Base-by-base conservation (phyloP, 1,140 invertebrate genomes). In the Cyclargus thomasi region DNA sequence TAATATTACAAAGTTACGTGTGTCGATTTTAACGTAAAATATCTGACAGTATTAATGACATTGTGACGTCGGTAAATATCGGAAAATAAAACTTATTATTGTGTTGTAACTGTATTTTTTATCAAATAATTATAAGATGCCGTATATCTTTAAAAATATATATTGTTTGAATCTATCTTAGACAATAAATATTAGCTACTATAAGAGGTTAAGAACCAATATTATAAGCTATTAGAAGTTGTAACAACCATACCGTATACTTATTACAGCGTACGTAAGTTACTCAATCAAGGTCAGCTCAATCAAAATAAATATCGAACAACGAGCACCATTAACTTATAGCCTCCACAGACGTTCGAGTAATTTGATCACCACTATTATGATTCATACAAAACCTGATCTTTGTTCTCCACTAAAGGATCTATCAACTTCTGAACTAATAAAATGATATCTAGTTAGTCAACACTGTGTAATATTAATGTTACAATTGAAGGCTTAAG, bases 241-340 rank as follows among this genome's bases (percentile, higher is more conserved):
- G 10, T 11, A 47, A 47, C 36, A 47, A 47, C 5, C 29, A 29
- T 11, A 47, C 14, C 39, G 14, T 14, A 16, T 47, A 16, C 39
- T 11, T 47, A 47, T 47, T 47, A 47, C 14, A 47, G 39, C 39
- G 10, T 21, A 21, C 17, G 21, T 20, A 55, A 59, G 55, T 20
- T 22, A 59, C 55, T 18, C 3, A 59, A 59, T 59, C 55, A 59
- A 59, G 55, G 55, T 59, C 55, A 21, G 10, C 55, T 20, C 55
- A 59, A 59, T 59, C 55, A 59, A 59, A 59, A 20, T 59, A 20
- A 20, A 59, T 18, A 59, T 59, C 55, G 55, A 21, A 6, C 18
- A 59, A 21, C 10, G 55, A 59, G 17, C 17, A 59, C 55, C 10
- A 55, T 55, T 55, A 59, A 59, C 18, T 59, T 7, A 20, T 47